Evolutionary conservation across 1,140 invertebrate genomes (phyloP), one percentile per base, ranked within the genome.

Genomic region (Drosophila setifemur): DNA sequence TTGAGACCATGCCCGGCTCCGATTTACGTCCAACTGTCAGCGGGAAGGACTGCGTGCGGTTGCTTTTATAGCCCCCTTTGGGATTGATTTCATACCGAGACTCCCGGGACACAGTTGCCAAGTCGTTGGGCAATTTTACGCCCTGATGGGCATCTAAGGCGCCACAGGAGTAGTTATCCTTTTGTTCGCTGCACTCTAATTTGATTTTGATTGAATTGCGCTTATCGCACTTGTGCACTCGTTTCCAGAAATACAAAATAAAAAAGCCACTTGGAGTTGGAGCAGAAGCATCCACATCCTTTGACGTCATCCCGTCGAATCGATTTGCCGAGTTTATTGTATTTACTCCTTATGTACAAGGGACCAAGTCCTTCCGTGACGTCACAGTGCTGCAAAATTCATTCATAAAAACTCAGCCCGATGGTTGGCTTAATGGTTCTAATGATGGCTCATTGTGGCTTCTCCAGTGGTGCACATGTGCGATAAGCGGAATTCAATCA

Each of bases 401-500:
- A 70, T 70, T 70, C 67, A 70, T 70, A 29, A 11, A 53, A 67
- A 37, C 16, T n/a, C 42, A 35, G 35, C 25, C 33, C 23, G 48
- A 73, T 55, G 40, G 14, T n/a, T 53, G 45, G 35, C 49, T 50
- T 40, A 71, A n/a, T 45, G 61, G 18, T 52, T 16, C 2, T 33
- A n/a, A 9, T 35, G 33, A 44, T 33, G 73, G 69, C 49, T 50
- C 29, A 44, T 1, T 37, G 16, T 12, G 40, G 37, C 12, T 47
- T 33, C 64, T 54, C 71, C 85, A 81, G 35, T 89, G 78, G 88
- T 90, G 88, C 86, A 85, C 88, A 90, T 87, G 77, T 89, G 85
- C 85, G 88, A 90, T 90, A 90, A 90, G 86, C 64, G 47, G 60
- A 90, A 90, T 85, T 75, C 64, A 90, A 90, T 90, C 78, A 89